Evolutionary conservation across 2,888 invertebrate genomes (phyloP).

Genomic region (Margaritifera margaritifera): DNA sequence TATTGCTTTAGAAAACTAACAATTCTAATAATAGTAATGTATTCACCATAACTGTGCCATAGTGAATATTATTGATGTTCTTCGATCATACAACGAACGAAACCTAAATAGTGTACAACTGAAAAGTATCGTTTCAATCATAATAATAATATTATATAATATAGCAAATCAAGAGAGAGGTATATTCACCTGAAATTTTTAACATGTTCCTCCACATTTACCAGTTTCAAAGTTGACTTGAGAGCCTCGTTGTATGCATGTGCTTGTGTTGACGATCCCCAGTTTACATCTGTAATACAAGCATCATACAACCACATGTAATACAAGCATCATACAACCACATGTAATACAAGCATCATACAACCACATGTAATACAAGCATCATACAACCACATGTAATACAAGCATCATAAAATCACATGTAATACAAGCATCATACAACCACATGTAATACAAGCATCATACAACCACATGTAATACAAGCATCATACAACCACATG

Average conservation of each 20-base stretch:
- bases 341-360: constrained; percentile 40
- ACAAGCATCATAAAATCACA: neutral
- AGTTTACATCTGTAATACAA: constrained; percentile 84
- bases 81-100: no score
- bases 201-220: constrained; percentile 95
- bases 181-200: constrained; percentile 85
- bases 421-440: constrained; percentile 37
- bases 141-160: no score
- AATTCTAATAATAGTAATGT: no score
- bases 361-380: constrained; percentile 44
- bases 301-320: constrained; percentile 42
- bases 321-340: neutral
- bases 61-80: no score
- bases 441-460: constrained; percentile 45
- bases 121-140: no score
- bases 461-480: constrained; percentile 43
- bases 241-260: constrained; percentile 95
- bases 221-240: constrained; percentile 88
- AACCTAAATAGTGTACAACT: no score
- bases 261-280: constrained; percentile 98
- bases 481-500: constrained; percentile 38
- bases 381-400: constrained; percentile 43
- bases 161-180: no score
- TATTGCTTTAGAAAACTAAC: no score
- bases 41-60: no score